These are phyloP conservation scores for Elysia crispata DNA, from an alignment of 2,888 invertebrate species.

Conservation along the genomic window DNA sequence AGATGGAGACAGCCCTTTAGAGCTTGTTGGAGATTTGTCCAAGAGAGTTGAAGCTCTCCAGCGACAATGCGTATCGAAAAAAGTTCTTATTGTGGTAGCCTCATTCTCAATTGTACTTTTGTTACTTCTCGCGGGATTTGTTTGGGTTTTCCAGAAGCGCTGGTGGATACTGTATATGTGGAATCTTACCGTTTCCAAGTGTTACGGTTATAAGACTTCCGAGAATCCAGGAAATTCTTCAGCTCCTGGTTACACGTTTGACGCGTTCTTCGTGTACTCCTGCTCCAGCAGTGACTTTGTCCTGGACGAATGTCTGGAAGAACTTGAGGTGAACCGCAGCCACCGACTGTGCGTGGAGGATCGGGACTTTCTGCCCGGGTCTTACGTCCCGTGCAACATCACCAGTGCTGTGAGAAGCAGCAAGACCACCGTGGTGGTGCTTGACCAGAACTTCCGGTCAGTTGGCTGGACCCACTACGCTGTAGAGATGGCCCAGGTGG, in stretches of 20 bases:
- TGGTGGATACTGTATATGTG: conserved; percentile 35
- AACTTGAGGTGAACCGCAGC: conserved; percentile 35
- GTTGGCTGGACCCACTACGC: conserved; percentile 43
- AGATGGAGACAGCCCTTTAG: background rate
- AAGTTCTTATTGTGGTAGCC: background rate
- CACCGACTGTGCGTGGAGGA: conserved; percentile 44
- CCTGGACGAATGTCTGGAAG: conserved; percentile 1
- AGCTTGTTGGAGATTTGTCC: background rate
- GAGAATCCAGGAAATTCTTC: too few relatives aligned
- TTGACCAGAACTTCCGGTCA: conserved; percentile 37
- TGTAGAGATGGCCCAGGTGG: conserved; percentile 48
- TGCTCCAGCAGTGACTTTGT: conserved; percentile 28
- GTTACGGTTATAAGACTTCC: background rate
- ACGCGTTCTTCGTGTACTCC: conserved; percentile 42
- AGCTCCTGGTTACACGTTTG: background rate
- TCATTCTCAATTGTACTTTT: background rate
- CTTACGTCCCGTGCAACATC: conserved; percentile 38
- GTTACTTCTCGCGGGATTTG: background rate
- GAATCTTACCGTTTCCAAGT: conserved; percentile 5
- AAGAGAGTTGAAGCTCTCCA: background rate
- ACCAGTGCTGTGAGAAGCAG: conserved; percentile 34
- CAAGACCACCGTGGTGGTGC: conserved; percentile 36
- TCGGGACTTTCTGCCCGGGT: conserved; percentile 41
- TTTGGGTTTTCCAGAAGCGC: conserved; percentile 21
- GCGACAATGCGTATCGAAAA: conserved; percentile 3